phyloP scores from a whole-genome alignment of 2,113 vertebrate species.

The Notiomystis cincta region DNA sequence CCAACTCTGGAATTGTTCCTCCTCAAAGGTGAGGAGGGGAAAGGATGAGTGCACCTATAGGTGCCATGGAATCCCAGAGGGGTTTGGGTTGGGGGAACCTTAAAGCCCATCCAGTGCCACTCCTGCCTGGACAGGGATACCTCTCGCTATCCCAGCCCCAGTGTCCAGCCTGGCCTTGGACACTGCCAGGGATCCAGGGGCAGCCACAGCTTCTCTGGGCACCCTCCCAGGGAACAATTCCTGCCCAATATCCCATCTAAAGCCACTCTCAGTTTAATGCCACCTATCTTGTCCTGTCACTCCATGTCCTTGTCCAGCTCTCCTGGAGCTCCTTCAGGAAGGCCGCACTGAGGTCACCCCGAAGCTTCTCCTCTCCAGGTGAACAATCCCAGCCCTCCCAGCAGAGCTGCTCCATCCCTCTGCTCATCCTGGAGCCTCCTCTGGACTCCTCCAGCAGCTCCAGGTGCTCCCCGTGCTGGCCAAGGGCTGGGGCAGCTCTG shows the following conservation, averaged over 20 bases:
- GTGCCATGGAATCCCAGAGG: background rate
- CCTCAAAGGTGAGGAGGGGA: background rate
- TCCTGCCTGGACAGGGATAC: no score
- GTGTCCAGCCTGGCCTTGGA: background rate
- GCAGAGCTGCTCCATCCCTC: background rate
- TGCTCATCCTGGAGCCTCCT: background rate
- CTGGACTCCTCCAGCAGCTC: background rate
- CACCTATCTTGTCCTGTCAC: background rate
- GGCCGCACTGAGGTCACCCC: accelerated
- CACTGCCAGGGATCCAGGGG: background rate
- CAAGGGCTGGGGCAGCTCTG: background rate
- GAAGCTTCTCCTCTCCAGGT: background rate
- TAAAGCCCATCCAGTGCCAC: no score
- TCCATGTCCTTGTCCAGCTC: background rate
- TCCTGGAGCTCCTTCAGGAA: background rate
- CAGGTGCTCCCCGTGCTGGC: background rate
- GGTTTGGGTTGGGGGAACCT: background rate
- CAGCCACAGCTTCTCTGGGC: background rate
- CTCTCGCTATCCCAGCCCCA: background rate
- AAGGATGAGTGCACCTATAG: background rate
- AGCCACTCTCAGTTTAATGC: background rate
- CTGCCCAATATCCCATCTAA: background rate
- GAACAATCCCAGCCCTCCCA: background rate
- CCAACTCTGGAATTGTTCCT: background rate
- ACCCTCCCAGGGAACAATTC: background rate